Evolutionary conservation across 23 tunicate genomes (phyloP).

Genomic region (Phallusia fumigata): DNA sequence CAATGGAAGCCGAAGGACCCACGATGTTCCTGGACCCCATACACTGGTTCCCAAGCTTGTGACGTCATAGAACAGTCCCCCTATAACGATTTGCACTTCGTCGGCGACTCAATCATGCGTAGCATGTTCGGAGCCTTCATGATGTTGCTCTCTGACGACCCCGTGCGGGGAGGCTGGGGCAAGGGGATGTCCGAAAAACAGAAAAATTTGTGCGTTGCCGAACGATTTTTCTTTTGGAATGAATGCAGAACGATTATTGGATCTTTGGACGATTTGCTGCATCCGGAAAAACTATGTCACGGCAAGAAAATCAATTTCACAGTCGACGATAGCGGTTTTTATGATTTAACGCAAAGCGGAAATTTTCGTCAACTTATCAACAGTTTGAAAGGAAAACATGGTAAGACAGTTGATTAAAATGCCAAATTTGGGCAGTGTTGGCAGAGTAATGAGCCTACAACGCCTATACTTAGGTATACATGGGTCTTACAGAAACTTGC

Average conservation of each 20-base stretch:
- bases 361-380: not conserved
- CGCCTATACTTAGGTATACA: too few species aligned
- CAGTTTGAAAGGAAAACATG: not conserved
- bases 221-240: constrained; percentile 28
- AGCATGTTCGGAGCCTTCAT: constrained; percentile 30
- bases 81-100: constrained; percentile 15
- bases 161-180: constrained; percentile 25
- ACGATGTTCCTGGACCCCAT: constrained; percentile 19
- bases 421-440: too few species aligned
- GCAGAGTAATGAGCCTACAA: too few species aligned
- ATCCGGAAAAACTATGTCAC: constrained; percentile 20
- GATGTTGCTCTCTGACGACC: constrained; percentile 19
- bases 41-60: constrained; percentile 14
- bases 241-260: not conserved
- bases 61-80: constrained; percentile 15
- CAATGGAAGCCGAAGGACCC: constrained; percentile 16
- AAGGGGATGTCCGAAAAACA: not conserved
- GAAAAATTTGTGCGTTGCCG: not conserved
- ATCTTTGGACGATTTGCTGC: not conserved
- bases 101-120: constrained; percentile 55
- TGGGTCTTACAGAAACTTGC: too few species aligned
- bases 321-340: not conserved
- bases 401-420: too few species aligned
- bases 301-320: constrained; percentile 5
- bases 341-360: not conserved